Evolutionary conservation across 2,113 vertebrate genomes (phyloP).

Genomic region (Equus quagga): DNA sequence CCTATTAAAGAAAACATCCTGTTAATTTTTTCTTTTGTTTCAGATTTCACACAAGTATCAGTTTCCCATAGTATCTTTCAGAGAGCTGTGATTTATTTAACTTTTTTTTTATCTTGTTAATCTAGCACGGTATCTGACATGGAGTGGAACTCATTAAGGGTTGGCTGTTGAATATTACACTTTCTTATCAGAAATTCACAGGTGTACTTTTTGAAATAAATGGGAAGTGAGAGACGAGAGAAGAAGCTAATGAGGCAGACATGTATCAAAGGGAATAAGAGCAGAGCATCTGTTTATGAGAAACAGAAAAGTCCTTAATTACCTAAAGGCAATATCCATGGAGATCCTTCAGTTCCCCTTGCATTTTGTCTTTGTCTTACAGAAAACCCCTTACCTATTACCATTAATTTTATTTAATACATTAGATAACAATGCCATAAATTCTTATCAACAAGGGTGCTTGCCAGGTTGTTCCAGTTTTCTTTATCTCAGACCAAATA

Average conservation of each 20-base stretch:
- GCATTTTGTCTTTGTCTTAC: conserved; percentile 19
- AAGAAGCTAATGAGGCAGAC: conserved; percentile 44
- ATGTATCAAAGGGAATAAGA: background rate
- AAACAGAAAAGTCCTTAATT: conserved; percentile 18
- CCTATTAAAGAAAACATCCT: background rate
- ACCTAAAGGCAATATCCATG: background rate
- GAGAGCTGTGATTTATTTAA: background rate
- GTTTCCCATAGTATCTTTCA: background rate
- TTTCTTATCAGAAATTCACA: conserved; percentile 43
- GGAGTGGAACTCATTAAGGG: background rate
- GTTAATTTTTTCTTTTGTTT: conserved; percentile 1
- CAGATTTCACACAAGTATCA: background rate
- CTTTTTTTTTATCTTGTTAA: background rate
- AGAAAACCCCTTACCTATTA: background rate
- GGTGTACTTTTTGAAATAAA: conserved; percentile 42
- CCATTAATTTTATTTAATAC: conserved; percentile 27
- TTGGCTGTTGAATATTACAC: background rate
- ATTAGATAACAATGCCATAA: background rate
- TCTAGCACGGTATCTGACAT: background rate
- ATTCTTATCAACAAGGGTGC: background rate
- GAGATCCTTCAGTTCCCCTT: background rate
- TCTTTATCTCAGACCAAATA: background rate
- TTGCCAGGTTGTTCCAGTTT: background rate
- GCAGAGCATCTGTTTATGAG: conserved; percentile 47
- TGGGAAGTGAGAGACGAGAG: conserved; percentile 7